phyloP scores from a whole-genome alignment of 2,797 vertebrate species.

The Acipenser transmontanus region DNA sequence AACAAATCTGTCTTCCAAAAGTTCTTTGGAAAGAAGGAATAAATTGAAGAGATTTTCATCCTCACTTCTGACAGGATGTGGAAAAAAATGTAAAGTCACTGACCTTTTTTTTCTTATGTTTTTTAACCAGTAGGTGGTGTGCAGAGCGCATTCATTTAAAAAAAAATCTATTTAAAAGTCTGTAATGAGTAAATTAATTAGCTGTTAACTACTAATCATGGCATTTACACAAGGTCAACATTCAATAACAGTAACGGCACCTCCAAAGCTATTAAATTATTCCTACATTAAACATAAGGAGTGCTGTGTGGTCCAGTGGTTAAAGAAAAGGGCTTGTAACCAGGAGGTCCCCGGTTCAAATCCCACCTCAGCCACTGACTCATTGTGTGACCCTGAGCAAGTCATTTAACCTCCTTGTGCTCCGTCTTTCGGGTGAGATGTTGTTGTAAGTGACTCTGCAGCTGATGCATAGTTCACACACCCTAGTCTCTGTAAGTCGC shows the following conservation, averaged over 20 bases:
- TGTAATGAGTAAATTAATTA: constrained; percentile 9
- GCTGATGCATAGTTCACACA: too few species aligned
- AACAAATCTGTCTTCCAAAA: constrained; percentile 84
- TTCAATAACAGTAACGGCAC: too few species aligned
- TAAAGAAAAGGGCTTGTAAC: too few species aligned
- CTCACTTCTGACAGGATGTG: constrained; percentile 4
- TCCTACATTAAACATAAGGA: background rate
- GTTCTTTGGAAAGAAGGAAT: constrained; percentile 78
- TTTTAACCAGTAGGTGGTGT: constrained; percentile 29
- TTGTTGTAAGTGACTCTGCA: too few species aligned
- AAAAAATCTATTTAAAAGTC: constrained; percentile 53
- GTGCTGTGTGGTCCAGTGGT: too few species aligned
- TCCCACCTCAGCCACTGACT: too few species aligned
- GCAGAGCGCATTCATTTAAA: constrained; percentile 50
- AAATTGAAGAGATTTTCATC: constrained; percentile 17
- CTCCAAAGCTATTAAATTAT: background rate
- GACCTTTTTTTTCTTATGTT: constrained; percentile 10
- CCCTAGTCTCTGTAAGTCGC: too few species aligned
- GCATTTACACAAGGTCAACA: background rate
- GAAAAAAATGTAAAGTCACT: constrained; percentile 15
- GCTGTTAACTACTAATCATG: background rate
- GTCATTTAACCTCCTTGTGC: too few species aligned
- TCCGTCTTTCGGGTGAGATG: too few species aligned
- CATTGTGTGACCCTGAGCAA: too few species aligned
- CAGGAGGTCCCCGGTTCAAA: too few species aligned